Evolutionary conservation across 2,888 invertebrate species (phyloP).

Genomic region (Trachelus tabidus): DNA sequence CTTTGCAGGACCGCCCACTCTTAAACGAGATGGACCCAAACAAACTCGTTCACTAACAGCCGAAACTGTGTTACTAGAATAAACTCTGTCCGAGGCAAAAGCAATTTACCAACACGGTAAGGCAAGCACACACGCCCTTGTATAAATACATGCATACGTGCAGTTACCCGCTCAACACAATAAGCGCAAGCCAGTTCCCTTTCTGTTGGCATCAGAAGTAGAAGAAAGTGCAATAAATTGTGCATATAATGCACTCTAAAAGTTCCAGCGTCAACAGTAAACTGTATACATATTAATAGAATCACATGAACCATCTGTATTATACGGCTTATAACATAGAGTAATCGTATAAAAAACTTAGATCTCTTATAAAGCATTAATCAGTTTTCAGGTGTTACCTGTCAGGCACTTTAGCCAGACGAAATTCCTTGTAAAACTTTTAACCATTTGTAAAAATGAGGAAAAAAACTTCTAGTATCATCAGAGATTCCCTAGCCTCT

Average conservation of each 20-base stretch:
- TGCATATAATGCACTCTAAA: conserved; percentile 41
- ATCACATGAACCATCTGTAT: no score
- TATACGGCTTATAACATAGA: no score
- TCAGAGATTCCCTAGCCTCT: no score
- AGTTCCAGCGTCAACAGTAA: conserved; percentile 24
- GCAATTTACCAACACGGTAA: conserved; percentile 34
- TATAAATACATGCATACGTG: neutral
- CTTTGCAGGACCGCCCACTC: conserved; percentile 46
- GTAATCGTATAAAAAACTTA: no score
- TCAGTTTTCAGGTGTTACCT: no score
- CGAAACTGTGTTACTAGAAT: conserved; percentile 61
- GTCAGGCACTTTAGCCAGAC: no score
- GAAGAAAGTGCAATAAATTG: conserved; percentile 57
- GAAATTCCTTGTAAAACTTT: no score
- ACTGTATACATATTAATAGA: neutral
- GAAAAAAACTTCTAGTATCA: no score
- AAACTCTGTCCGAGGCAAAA: conserved; percentile 43
- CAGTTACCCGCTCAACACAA: conserved; percentile 13
- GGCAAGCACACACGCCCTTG: conserved; percentile 7
- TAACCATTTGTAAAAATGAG: no score
- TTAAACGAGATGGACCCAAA: conserved; percentile 55
- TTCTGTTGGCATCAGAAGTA: conserved; percentile 51
- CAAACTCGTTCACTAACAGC: conserved; percentile 45
- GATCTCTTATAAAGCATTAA: no score
- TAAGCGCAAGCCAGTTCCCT: conserved; percentile 38